Base-by-base conservation (phyloP, 1,140 invertebrate genomes). In the Cardiocondyla obscurior region DNA sequence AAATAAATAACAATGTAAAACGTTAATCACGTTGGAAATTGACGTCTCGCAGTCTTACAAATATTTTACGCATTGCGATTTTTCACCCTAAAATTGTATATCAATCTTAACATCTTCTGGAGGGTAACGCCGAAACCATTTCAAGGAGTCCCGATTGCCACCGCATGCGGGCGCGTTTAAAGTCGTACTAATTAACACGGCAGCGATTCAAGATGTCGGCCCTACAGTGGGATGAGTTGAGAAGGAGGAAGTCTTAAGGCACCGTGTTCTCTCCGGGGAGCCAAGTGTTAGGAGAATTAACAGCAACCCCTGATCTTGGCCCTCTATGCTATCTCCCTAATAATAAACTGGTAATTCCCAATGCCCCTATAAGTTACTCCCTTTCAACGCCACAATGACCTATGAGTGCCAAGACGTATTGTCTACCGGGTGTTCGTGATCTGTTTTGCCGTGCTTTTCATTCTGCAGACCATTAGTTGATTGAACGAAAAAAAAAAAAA, bases 301-400 rank as follows among this genome's bases (percentile, higher is more conserved):
- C 92, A 92, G 91, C 90, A 90, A 92, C 91, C 90, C 92, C 90
- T 93, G 91, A 93, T 93, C 92, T 90, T 90, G 89, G 89, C 90
- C 90, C 89, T 91, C 89, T 89, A 86, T 91, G 89, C 92, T 94
- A 94, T 94, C 93, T 93, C 91, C 92, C 92, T 94, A 93, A 94
- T 94, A 94, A 94, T 94, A 94, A 94, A 94, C 93, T 93, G 92
- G 91, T 93, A 92, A 94, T 94, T 94, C 93, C 93, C 93, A 94
- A 94, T 94, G 93, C 92, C 91, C 90, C 92, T 93, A 94, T 94
- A 94, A 94, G 89, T 94, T 93, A 94, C 93, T 93, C 92, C 92
- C 92, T 94, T 94, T 94, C 93, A 92, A 90, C 92, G 86, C 89
- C 90, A 90, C 90, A 93, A 93, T 93, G 91, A 94, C 90, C 92